Evolutionary conservation across 2,797 vertebrate species (phyloP), one percentile per base, ranked within the genome.

Genomic region (Xyrichtys novacula): DNA sequence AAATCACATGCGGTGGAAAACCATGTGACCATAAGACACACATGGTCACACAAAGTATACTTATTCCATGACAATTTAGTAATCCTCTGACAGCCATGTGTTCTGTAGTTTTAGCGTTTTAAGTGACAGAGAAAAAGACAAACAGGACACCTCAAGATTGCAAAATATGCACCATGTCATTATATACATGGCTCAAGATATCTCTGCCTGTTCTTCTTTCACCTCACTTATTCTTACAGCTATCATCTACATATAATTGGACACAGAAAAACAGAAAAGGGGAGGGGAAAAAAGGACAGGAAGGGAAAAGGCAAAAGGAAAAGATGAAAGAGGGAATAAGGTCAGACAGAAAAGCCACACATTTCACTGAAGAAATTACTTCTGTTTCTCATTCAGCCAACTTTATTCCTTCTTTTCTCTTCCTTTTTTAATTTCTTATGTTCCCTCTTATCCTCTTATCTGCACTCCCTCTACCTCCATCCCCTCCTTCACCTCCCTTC

Each of bases 401-500:
- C 43, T 65, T 55, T 20, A 54, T 42, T 66, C 20, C 43, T 76
- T 56, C 20, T 36, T 44, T 19, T 40, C n/a, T 50, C 43, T 56
- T 53, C 7, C 20, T 43, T 49, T 55, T 59, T 42, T 26, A 31
- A 34, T 76, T 76, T 43, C 20, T 61, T 69, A 6, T 50, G 38
- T 69, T 83, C 67, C 58, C 40, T 32, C 29, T 12, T 43, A 54
- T 65, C 61, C 55, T 59, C 53, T 74, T 60, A 49, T 44, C 58
- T 75, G 44, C 70, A 62, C 43, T 71, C 65, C 19, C 66, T 65
- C 42, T 66, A 63, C 64, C 74, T 73, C 68, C 59, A 71, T 84
- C 76, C 64, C 74, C 69, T 81, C 54, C 67, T 75, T 83, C 84
- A 80, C 70, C 67, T 82, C 69, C 44, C 65, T 81, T 79, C 78